Base-by-base conservation (phyloP, 53 echinoderm and acorn worm genomes). In the Holothuria scabra region DNA sequence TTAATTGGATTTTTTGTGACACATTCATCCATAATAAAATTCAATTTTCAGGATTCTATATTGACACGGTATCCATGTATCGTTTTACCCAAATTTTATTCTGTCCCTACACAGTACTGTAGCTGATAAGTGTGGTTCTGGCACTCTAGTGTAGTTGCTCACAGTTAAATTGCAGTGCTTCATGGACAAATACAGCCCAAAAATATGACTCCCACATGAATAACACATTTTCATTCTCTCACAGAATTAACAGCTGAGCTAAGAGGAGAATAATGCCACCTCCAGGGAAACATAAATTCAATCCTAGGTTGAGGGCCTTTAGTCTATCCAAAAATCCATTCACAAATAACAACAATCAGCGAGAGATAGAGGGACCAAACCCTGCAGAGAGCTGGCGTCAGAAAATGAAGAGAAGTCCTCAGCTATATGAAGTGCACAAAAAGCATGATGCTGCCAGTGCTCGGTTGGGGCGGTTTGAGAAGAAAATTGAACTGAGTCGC, bases 401-500 rank as follows among this genome's bases (percentile, higher is more conserved):
- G 71, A 75, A 74, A 49, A 25, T 84, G 2, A 75, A 84, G 12
- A 28, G 46, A 69, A 84, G 52, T 28, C 71, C 72, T 12, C 35
- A 84, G 16, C 25, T 49, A 20, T 89, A 80, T 69, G 59, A 85
- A 57, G 85, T 85, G 32, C 22, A 30, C 38, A 62, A 34, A 68
- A 34, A 59, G 62, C 69, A 80, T 69, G 70, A 69, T 69, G 70
- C 70, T 69, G 31, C 70, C 9, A 35, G 32, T 28, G 70, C 70
- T 69, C 59, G 63, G 52, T 49, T 80, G 33, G 67, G 81, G 69
- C 59, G 84, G 56, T 66, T 66, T n/a, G 85, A 86, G 67, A 89
- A 89, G 66, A 57, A 46, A 11, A 23, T 63, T 24, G 56, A 86
- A 57, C 33, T 80, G 44, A 38, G 81, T 61, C 58, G 49, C 20